Base-by-base conservation (phyloP, 2,888 invertebrate genomes). In the Callinectes sapidus region DNA sequence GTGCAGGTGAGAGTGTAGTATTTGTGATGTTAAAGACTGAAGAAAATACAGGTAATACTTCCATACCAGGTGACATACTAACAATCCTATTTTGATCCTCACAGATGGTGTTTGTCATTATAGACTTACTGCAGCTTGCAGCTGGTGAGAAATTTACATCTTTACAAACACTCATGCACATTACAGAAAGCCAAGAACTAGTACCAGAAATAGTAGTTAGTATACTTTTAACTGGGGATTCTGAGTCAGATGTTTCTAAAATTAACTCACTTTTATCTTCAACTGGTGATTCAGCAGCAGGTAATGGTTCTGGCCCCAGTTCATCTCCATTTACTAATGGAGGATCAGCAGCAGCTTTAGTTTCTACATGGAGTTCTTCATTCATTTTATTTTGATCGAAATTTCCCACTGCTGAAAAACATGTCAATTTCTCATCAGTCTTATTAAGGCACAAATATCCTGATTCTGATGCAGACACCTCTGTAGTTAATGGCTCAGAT, bases 361-460 rank as follows among this genome's bases (percentile, higher is more conserved):
- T 71, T 8, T 89, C 8, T 35, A n/a, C 13, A 89, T 28, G 42
- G 23, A 23, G 71, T n/a, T 71, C 66, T n/a, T n/a, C 35, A 77
- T 23, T 28, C 28, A 23, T 23, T 42, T 77, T 32, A 28, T 28
- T 42, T 55, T 42, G 23, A 16, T 89, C 89, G 13, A 42, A 42
- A 89, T 18, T n/a, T 48, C 13, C 16, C 28, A 18, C 42, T 89
- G n/a, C 77, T n/a, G 42, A 39, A 13, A 28, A 8, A 48, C 3
- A 14, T 35, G 18, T 28, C 35, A 14, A 3, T 5, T 89, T 35
- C 39, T 77, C 71, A 61, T 42, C 18, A 89, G 13, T 39, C 28
- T 48, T n/a, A 48, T 48, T 91, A 91, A 91, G 91, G 91, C 91
- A 91, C 91, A 91, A 28, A 48, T 66, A 77, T 91, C 61, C 91